Conservation (phyloP, 2,113 vertebrate genomes). For the Chrysemys picta region DNA sequence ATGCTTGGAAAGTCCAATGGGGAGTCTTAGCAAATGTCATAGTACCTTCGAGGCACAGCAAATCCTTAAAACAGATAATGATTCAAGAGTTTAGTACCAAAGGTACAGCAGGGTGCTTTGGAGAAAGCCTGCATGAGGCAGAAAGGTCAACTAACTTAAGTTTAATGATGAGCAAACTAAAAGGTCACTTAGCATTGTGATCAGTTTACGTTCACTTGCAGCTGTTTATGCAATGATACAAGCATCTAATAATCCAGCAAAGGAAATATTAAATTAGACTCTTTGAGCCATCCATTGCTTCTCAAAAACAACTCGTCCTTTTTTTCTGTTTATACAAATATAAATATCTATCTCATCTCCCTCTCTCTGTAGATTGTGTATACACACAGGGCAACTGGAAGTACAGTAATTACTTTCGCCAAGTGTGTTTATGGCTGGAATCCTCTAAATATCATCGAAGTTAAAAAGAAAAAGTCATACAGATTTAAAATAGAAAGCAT, state of each 20-base stretch:
- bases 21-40: constrained; percentile 77
- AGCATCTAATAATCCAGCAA: not conserved
- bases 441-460: not conserved
- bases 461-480: not conserved
- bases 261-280: not conserved
- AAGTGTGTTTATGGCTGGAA: not conserved
- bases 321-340: not conserved
- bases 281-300: not conserved
- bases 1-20: constrained; percentile 54
- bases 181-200: constrained; percentile 43
- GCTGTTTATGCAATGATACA: not conserved
- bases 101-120: constrained; percentile 37
- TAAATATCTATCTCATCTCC: not conserved
- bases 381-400: not conserved
- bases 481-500: not conserved
- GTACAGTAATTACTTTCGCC: not conserved
- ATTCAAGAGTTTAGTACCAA: constrained; percentile 55
- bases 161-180: constrained; percentile 54
- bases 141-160: constrained; percentile 54
- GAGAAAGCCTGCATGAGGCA: constrained; percentile 38
- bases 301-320: not conserved
- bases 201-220: not conserved
- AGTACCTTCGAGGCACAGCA: constrained; percentile 52
- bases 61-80: constrained; percentile 67
- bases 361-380: rapidly evolving